These are phyloP conservation scores for Cryptoblepharus egeriae DNA, from an alignment of 2,797 vertebrate genomes.

Conservation along the genomic window DNA sequence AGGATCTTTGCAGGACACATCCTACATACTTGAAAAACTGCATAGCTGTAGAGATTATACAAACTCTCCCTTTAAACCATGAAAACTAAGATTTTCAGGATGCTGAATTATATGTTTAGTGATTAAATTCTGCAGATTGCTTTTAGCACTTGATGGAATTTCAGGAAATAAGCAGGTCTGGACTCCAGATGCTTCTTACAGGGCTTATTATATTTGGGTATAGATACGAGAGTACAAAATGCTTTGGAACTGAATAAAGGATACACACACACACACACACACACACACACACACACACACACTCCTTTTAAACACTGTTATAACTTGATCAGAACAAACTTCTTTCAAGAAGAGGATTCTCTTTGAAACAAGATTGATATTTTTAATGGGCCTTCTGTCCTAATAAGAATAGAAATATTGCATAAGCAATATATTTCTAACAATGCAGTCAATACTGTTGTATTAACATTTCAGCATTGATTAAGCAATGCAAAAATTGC, in stretches of 20 bases:
- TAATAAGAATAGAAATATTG: neutral
- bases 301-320: neutral
- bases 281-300: neutral
- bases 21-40: too few relatives aligned
- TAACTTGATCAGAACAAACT: neutral
- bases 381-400: accelerated
- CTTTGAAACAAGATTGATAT: neutral
- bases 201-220: neutral
- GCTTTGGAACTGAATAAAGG: neutral
- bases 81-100: neutral
- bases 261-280: neutral
- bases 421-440: constrained; percentile 29
- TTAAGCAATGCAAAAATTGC: constrained; percentile 13
- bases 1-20: too few relatives aligned
- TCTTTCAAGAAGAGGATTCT: neutral
- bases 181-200: neutral
- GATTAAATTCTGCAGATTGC: neutral
- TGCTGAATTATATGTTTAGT: neutral
- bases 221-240: neutral
- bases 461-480: neutral
- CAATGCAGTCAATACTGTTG: neutral
- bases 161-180: neutral
- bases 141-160: too few relatives aligned
- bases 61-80: too few relatives aligned
- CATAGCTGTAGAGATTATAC: too few relatives aligned